Evolutionary conservation across 2,888 invertebrate genomes (phyloP).

Genomic region (Liodrosophila aerea): DNA sequence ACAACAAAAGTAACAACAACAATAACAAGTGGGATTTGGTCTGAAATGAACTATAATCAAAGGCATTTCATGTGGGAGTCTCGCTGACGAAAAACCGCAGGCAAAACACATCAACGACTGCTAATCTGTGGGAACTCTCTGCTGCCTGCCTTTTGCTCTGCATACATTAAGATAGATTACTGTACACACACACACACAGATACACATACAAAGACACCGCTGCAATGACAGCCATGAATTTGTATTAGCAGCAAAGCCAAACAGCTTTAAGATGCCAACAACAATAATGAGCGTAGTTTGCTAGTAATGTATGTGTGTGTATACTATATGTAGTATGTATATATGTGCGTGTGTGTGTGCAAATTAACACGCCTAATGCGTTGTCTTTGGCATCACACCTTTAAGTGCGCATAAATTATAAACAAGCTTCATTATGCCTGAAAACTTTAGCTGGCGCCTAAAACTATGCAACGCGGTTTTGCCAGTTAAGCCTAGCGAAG

Average conservation of each 20-base stretch:
- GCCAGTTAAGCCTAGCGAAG: not conserved
- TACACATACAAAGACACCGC: constrained; percentile 36
- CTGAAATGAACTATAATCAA: constrained; percentile 44
- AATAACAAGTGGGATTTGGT: constrained; percentile 6
- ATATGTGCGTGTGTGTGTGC: constrained; percentile 1
- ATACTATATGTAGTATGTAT: no score
- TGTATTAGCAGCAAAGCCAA: constrained; percentile 57
- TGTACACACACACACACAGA: constrained; percentile 30
- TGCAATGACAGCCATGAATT: constrained; percentile 59
- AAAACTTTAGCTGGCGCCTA: constrained; percentile 43
- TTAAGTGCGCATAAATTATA: constrained; percentile 68
- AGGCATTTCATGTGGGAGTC: constrained; percentile 28
- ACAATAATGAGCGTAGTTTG: constrained; percentile 26
- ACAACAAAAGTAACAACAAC: constrained; percentile 4
- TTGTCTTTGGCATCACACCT: constrained; percentile 50
- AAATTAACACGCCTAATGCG: constrained; percentile 68
- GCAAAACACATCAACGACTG: constrained; percentile 34
- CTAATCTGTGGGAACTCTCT: constrained; percentile 31
- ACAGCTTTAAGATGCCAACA: constrained; percentile 19
- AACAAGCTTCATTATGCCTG: constrained; percentile 55
- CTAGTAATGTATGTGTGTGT: not conserved
- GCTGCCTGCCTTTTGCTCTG: constrained; percentile 33
- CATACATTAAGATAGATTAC: constrained; percentile 77
- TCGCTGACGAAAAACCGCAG: constrained; percentile 49
- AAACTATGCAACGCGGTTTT: constrained; percentile 62